phyloP scores from a whole-genome alignment of 2,797 vertebrate genomes.

The Ctenopoma kingsleyae region DNA sequence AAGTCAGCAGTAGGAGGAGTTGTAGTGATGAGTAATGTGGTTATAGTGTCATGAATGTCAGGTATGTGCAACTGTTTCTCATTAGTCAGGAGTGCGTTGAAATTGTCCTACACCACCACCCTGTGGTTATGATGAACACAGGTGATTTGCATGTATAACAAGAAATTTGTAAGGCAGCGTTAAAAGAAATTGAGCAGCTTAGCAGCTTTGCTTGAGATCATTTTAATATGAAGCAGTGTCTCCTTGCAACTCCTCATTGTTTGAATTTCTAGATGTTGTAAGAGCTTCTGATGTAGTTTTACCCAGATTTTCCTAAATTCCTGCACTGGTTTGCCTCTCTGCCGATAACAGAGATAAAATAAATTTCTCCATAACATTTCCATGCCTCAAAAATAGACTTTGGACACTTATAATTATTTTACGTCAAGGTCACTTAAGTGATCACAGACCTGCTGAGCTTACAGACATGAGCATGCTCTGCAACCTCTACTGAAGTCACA shows the following conservation, averaged over 20 bases:
- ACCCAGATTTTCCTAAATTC: background rate
- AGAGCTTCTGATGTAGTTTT: background rate
- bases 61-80: slow-evolving; percentile 56
- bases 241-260: background rate
- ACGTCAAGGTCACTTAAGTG: background rate
- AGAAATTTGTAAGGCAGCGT: background rate
- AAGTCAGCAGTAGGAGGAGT: slow-evolving; percentile 10
- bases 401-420: background rate
- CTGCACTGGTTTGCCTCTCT: background rate
- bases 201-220: too few species aligned
- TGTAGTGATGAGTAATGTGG: slow-evolving; percentile 41
- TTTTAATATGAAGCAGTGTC: background rate
- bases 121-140: slow-evolving; percentile 43
- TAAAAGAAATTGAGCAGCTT: background rate
- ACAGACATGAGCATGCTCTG: background rate
- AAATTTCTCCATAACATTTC: too few species aligned
- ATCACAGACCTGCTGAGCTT: background rate
- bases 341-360: background rate
- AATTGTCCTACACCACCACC: slow-evolving; percentile 56
- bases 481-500: background rate
- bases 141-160: background rate
- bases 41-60: slow-evolving; percentile 50
- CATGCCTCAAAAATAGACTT: background rate
- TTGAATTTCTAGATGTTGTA: background rate
- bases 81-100: slow-evolving; percentile 22